Percentiles rank a stretch among this genome's conserved stretches.
Conservation (phyloP, 2,888 invertebrate species). For the Mimumesa dahlbomi region DNA sequence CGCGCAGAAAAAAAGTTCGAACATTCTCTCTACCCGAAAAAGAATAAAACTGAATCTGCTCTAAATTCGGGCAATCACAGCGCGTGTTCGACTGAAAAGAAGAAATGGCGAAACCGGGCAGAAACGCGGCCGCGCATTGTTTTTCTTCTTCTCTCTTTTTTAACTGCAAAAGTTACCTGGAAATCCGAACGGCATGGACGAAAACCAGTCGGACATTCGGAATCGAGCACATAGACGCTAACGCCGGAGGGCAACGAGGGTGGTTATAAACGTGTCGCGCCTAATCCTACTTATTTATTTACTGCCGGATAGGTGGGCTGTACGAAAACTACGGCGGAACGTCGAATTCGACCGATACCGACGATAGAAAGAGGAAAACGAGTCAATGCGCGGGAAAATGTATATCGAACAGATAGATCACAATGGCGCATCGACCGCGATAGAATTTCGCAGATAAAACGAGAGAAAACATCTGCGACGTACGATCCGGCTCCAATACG, state of each 20-base stretch:
- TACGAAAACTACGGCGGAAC: slow-evolving; percentile 42
- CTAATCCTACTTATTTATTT: slow-evolving; percentile 72
- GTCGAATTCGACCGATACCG: slow-evolving; percentile 39
- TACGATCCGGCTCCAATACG: slow-evolving; percentile 27
- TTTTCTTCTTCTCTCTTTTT: neutral
- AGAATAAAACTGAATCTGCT: neutral
- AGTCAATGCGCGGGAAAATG: slow-evolving; percentile 5
- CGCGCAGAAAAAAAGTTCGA: no score
- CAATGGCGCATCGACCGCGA: slow-evolving; percentile 26
- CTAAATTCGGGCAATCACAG: no score
- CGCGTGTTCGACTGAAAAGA: neutral
- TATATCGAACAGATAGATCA: slow-evolving; percentile 24
- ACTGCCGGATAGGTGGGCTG: slow-evolving; percentile 49
- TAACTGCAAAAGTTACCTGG: slow-evolving; percentile 1
- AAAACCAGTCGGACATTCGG: slow-evolving; percentile 48
- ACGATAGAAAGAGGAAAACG: slow-evolving; percentile 4
- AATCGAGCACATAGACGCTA: slow-evolving; percentile 4
- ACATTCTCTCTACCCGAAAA: no score
- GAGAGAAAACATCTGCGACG: slow-evolving; percentile 28
- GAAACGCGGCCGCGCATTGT: neutral
- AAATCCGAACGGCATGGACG: slow-evolving; percentile 39
- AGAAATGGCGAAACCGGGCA: neutral
- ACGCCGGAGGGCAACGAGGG: slow-evolving; percentile 18
- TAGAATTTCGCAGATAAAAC: slow-evolving; percentile 33
- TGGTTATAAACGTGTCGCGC: slow-evolving; percentile 65